These are phyloP conservation scores for Fistularia commersonii DNA, from an alignment of 2,797 vertebrate species.

Conservation along the genomic window DNA sequence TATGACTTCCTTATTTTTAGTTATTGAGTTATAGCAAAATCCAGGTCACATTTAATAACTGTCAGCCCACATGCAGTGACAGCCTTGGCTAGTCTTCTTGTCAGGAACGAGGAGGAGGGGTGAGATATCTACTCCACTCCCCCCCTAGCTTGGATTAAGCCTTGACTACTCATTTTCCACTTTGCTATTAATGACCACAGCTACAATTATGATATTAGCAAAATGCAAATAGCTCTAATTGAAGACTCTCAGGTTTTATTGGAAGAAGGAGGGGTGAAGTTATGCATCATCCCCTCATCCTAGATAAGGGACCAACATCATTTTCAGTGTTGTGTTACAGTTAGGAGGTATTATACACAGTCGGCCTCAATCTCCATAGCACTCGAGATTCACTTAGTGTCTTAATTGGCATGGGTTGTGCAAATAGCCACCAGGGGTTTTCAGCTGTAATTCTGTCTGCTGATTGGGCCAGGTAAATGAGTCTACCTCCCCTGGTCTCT, in stretches of 20 bases:
- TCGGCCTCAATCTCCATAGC: conserved; percentile 76
- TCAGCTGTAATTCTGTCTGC: conserved; percentile 63
- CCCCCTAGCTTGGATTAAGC: conserved; percentile 63
- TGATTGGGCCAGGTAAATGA: conserved; percentile 74
- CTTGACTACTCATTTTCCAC: conserved; percentile 72
- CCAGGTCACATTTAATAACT: conserved; percentile 66
- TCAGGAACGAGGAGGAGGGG: conserved; percentile 25
- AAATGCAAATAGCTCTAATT: conserved; percentile 82
- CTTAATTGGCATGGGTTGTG: conserved; percentile 76
- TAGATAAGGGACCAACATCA: conserved; percentile 68
- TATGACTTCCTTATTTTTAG: conserved; percentile 65
- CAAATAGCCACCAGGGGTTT: conserved; percentile 75
- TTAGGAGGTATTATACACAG: conserved; percentile 75
- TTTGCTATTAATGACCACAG: conserved; percentile 76
- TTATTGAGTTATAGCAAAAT: conserved; percentile 71
- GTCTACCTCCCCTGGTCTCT: conserved; percentile 14
- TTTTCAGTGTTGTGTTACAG: conserved; percentile 69
- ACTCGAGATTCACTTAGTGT: conserved; percentile 78
- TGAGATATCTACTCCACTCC: conserved; percentile 55
- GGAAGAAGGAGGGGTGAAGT: conserved; percentile 58
- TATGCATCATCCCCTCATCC: conserved; percentile 63
- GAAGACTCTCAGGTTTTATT: conserved; percentile 79
- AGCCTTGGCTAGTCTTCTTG: conserved; percentile 52
- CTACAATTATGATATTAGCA: conserved; percentile 83
- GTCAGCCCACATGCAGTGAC: conserved; percentile 35